Evolutionary conservation across 2,113 vertebrate species (phyloP), one percentile per base, ranked within the genome.

Genomic region (Anolis sagrei): DNA sequence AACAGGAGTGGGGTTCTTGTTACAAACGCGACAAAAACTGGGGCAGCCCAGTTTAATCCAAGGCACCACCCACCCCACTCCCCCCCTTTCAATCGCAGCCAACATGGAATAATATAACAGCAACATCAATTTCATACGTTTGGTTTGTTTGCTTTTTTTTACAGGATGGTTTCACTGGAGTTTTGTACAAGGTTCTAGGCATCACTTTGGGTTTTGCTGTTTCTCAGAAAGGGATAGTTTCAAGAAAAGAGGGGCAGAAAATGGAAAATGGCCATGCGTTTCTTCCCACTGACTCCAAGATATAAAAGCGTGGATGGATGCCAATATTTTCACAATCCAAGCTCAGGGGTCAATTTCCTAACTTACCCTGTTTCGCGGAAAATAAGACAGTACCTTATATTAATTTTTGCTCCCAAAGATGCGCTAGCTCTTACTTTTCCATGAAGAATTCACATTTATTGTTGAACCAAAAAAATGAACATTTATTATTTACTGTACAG

Each of bases 121-220:
- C 92, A 87, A 90, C 92, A 93, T 92, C 92, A 51, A 80, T 9
- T 25, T 62, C 27, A 16, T 7, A 44, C 18, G 19, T 39, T 44
- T 70, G 32, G 54, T 16, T 44, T 62, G 92, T 90, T 92, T 93
- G 16, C 21, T 62, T 89, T 91, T 92, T 93, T 90, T 92, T 87
- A 92, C 90, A 93, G 93, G 91, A 92, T 91, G 82, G 66, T 89
- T 92, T 91, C 92, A 93, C 21, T 19, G 89, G 83, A 54, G 90
- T 87, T 91, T 91, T 49, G 76, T 93, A 92, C 92, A 94, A 94
- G 90, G 86, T 91, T 64, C 27, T 89, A 92, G 94, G 93, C 88
- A 93, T 92, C 3, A 93, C 92, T 93, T 93, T 93, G 92, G 93
- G 92, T 93, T 14, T 90, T 87, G 64, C 29, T 83, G 58, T 21